Conservation (phyloP, 2,888 invertebrate genomes). For the Cantharis lateralis region DNA sequence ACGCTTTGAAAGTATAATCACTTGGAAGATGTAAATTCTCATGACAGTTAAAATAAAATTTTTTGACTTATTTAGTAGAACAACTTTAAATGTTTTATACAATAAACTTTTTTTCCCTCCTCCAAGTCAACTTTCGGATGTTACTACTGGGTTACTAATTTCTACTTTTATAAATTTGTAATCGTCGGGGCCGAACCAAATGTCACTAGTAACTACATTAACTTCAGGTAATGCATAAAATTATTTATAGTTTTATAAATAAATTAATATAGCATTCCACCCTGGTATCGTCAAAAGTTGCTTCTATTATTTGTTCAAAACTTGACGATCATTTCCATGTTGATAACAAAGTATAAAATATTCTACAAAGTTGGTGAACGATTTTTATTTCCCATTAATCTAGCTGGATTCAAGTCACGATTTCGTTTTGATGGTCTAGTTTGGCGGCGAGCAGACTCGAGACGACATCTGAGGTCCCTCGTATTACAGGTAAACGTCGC, state of each 20-base stretch:
- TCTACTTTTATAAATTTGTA: not conserved
- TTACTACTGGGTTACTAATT: not conserved
- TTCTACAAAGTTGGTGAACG: conserved; percentile 25
- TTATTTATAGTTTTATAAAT: not conserved
- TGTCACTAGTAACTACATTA: not conserved
- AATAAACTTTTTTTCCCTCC: not conserved
- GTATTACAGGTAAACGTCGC: conserved; percentile 35
- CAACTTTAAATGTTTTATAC: not conserved
- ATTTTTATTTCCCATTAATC: conserved; percentile 35
- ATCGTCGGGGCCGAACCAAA: not conserved
- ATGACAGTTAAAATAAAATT: not conserved
- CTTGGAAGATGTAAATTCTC: conserved; percentile 2
- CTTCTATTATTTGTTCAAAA: not conserved
- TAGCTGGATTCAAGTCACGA: conserved; percentile 38
- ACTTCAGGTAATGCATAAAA: not conserved
- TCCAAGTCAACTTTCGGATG: not conserved
- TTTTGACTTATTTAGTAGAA: not conserved
- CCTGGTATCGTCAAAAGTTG: not conserved
- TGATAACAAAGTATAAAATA: conserved; percentile 17
- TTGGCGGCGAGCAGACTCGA: conserved; percentile 36
- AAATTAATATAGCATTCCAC: not conserved
- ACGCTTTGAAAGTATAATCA: not conserved
- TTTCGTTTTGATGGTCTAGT: conserved; percentile 36
- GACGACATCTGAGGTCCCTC: conserved; percentile 34
- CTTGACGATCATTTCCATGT: not conserved